These are phyloP conservation scores for Aegithalos caudatus DNA, from an alignment of 2,113 vertebrate species.

Conservation along the genomic window DNA sequence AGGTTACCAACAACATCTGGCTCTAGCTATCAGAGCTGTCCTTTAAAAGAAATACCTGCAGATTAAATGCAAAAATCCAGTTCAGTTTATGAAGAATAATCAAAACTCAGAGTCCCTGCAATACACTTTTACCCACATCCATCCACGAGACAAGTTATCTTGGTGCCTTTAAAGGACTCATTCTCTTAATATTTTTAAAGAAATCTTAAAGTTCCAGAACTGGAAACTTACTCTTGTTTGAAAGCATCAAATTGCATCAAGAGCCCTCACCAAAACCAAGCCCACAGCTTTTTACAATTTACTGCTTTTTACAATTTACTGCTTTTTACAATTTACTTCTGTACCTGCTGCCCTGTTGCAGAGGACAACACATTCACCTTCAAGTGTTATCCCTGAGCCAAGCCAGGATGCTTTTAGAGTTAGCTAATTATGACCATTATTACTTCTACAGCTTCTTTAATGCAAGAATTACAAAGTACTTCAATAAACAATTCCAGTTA, in stretches of 20 bases:
- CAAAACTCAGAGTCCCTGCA: not conserved
- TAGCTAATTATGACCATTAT: not conserved
- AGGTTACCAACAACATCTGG: not conserved
- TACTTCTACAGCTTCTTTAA: not conserved
- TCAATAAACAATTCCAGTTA: not conserved
- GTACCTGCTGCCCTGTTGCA: fast-evolving
- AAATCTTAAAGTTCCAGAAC: not conserved
- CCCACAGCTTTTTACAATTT: not conserved
- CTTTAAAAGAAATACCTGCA: not conserved
- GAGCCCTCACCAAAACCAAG: not conserved
- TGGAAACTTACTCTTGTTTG: not conserved
- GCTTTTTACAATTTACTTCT: not conserved
- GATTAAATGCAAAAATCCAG: not conserved
- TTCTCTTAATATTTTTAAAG: not conserved
- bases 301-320: not conserved
- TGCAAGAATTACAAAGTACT: not conserved
- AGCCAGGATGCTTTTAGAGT: not conserved
- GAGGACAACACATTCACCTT: not conserved
- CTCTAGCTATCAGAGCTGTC: not conserved
- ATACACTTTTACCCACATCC: not conserved
- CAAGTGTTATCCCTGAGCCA: not conserved
- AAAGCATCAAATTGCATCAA: not conserved
- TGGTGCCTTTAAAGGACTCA: not conserved
- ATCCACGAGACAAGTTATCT: fast-evolving
- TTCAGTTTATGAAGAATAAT: not conserved